phyloP scores from a whole-genome alignment of 2,797 vertebrate genomes.

The Anguilla anguilla region DNA sequence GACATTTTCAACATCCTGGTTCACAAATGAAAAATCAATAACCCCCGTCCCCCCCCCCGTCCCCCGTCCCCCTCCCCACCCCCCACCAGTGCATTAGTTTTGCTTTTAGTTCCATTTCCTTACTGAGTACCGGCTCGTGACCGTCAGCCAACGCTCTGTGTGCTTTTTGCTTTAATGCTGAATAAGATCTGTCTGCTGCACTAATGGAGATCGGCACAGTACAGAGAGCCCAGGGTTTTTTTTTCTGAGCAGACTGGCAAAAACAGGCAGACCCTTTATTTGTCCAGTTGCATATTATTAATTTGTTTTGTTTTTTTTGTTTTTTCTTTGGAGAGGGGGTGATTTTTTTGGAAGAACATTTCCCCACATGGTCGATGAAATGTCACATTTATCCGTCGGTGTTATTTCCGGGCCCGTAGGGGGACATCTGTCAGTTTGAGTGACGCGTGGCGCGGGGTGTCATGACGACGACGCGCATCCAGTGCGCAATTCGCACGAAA shows the following conservation, averaged over 20 bases:
- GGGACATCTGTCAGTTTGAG: background rate
- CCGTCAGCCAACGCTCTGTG: conserved; percentile 19
- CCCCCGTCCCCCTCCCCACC: background rate
- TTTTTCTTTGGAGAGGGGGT: background rate
- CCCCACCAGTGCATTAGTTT: conserved; percentile 38
- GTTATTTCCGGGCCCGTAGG: background rate
- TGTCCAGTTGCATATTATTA: background rate
- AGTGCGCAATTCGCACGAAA: background rate
- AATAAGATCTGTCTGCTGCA: background rate
- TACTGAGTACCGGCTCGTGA: conserved; percentile 35
- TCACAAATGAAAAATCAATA: conserved; percentile 49
- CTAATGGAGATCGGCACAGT: background rate
- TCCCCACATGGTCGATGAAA: background rate
- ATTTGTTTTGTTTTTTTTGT: background rate
- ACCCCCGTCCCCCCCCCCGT: conserved; percentile 30
- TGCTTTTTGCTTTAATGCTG: conserved; percentile 15
- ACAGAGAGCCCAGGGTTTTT: background rate
- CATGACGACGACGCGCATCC: background rate
- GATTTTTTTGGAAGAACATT: background rate
- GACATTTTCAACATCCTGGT: conserved; percentile 48
- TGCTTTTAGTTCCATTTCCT: background rate
- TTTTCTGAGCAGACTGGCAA: background rate
- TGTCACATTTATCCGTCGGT: background rate
- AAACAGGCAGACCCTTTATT: background rate
- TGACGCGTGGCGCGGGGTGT: background rate